phyloP scores from a whole-genome alignment of 2,113 vertebrate genomes.

The Naja naja region DNA sequence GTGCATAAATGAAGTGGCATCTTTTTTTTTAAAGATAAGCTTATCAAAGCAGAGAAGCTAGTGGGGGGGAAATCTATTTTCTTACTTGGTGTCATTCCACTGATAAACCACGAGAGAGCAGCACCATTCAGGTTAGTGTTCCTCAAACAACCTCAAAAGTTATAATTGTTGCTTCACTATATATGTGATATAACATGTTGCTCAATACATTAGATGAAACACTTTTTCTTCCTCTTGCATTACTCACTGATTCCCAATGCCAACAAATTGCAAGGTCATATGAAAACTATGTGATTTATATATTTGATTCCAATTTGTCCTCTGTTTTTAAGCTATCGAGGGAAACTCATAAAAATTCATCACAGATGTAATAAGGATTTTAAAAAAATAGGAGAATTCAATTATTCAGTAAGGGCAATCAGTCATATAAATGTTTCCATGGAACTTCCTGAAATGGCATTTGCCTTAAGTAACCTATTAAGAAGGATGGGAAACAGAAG shows the following conservation, averaged over 20 bases:
- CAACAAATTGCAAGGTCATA: slow-evolving; percentile 56
- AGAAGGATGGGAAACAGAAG: neutral
- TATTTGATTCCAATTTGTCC: slow-evolving; percentile 59
- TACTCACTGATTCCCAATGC: slow-evolving; percentile 57
- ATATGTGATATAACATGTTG: slow-evolving; percentile 55
- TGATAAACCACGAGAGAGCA: slow-evolving; percentile 62
- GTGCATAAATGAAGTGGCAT: neutral
- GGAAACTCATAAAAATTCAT: slow-evolving; percentile 43
- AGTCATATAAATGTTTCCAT: slow-evolving; percentile 41
- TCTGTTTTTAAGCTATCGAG: slow-evolving; percentile 58
- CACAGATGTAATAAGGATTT: slow-evolving; percentile 55
- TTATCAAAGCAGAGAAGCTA: neutral
- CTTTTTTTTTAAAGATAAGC: neutral
- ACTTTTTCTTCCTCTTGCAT: slow-evolving; percentile 42
- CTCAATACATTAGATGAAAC: slow-evolving; percentile 55
- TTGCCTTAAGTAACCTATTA: slow-evolving; percentile 22
- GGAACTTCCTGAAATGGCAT: slow-evolving; percentile 33
- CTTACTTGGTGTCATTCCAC: slow-evolving; percentile 35
- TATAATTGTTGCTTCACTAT: slow-evolving; percentile 59
- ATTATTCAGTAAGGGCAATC: slow-evolving; percentile 46
- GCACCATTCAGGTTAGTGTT: slow-evolving; percentile 56
- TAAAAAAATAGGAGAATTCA: slow-evolving; percentile 44
- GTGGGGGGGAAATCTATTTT: too few relatives aligned
- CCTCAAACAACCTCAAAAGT: slow-evolving; percentile 36
- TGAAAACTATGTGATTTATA: slow-evolving; percentile 60